Evolutionary conservation across 2,113 vertebrate genomes (phyloP).

Genomic region (Megatriorchis doriae): DNA sequence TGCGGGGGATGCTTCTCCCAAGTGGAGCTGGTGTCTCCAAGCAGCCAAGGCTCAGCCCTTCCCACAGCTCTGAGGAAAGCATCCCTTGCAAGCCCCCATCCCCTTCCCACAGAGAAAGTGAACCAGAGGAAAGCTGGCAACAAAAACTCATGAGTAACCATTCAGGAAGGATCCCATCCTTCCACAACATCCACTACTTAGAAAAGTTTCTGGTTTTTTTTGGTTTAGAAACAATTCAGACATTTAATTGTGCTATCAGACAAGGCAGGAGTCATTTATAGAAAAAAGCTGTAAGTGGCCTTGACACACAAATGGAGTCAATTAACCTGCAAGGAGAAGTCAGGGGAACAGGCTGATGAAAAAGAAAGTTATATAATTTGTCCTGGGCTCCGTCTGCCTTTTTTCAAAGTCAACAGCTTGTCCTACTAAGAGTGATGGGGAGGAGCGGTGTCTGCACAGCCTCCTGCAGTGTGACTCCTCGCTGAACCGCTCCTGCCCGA

Average conservation of each 20-base stretch:
- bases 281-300: background rate
- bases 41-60: background rate
- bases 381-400: background rate
- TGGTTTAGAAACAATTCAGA: background rate
- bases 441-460: background rate
- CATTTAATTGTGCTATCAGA: background rate
- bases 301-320: slow-evolving; percentile 35
- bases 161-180: background rate
- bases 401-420: background rate
- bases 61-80: background rate
- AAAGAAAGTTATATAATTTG: background rate
- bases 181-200: background rate
- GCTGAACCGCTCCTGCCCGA: accelerated
- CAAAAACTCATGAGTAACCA: background rate
- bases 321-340: slow-evolving; percentile 28
- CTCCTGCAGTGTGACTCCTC: background rate
- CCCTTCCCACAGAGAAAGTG: background rate
- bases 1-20: accelerated
- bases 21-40: background rate
- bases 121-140: background rate
- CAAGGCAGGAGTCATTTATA: slow-evolving; percentile 5
- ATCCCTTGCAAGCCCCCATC: background rate
- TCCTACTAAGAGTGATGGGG: background rate
- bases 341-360: background rate
- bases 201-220: background rate